These are phyloP conservation scores for Lepilemur ruficaudatus DNA, from an alignment of 2,797 vertebrate species.

Conservation along the genomic window DNA sequence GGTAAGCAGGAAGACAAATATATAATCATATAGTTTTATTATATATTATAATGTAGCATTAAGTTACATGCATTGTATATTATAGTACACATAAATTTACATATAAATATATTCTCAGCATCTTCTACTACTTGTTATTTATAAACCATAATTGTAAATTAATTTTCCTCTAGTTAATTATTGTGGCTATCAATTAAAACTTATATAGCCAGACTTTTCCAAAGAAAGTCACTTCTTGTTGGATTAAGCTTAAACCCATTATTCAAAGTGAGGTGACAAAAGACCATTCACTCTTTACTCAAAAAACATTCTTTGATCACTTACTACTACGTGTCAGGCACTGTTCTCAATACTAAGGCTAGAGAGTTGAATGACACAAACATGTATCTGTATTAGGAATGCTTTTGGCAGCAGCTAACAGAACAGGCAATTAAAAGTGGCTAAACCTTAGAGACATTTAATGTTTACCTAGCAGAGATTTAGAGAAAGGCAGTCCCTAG, in stretches of 20 bases:
- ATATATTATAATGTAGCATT: not conserved
- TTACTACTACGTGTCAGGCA: no score
- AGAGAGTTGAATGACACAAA: not conserved
- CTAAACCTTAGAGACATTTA: not conserved
- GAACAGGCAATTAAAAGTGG: not conserved
- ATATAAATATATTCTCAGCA: not conserved
- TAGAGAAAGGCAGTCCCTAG: not conserved
- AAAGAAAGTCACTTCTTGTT: not conserved
- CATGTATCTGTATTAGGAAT: not conserved
- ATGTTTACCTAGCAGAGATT: not conserved
- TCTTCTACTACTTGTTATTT: constrained; percentile 11
- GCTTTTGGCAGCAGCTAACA: not conserved
- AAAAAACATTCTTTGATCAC: not conserved
- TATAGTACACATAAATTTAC: not conserved
- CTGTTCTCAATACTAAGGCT: not conserved
- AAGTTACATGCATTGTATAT: not conserved
- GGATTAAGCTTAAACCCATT: no score
- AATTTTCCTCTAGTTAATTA: constrained; percentile 48
- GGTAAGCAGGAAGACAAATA: constrained; percentile 20
- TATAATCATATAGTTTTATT: constrained; percentile 1
- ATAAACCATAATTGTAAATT: constrained; percentile 36
- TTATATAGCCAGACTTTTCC: constrained; percentile 15
- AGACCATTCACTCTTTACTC: not conserved
- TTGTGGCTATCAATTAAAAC: constrained; percentile 47
- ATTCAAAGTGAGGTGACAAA: no score